Base-by-base conservation (phyloP, 2,888 invertebrate species). In the Drosophila prolongata region DNA sequence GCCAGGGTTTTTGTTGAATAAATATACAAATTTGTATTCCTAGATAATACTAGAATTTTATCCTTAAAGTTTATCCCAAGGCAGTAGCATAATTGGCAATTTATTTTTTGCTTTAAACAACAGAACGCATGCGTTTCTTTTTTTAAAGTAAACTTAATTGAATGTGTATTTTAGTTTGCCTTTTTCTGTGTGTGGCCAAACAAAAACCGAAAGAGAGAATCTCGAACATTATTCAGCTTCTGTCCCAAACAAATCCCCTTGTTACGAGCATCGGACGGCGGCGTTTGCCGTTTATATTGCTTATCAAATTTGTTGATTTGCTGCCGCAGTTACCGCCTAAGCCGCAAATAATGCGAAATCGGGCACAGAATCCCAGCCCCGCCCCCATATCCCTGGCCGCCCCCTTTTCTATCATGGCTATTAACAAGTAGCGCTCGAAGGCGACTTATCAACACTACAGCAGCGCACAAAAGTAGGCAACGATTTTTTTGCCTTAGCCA, bases 261-360 rank as follows among this genome's bases (percentile, higher is more conserved):
- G 81, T 81, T 70, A 76, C 80, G 77, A 76, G 77, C 73, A 40
- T 42, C 37, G 49, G 61, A 47, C 76, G 43, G 43, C 34, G 42
- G 55, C 46, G 46, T 50, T 46, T 49, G 66, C 55, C 76, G 87
- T 82, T 87, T 86, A 79, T 80, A 77, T 82, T 88, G 84, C 80
- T 87, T 88, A 87, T 87, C 80, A 84, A 89, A 86, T 88, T 88
- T 83, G 85, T 86, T 87, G 87, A 88, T 89, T 87, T 86, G 77
- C 80, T 78, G 80, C 81, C 80, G 44, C 80, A 81, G 84, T 52
- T 66, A 70, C 53, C 67, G 56, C 56, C 72, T 82, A 85, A 85
- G 80, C 82, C 82, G 79, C 85, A 85, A 85, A 82, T 85, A 85
- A 82, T 83, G 79, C 83, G 76, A 55, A 65, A 70, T 43, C 77